phyloP scores from a whole-genome alignment of 1,140 invertebrate genomes.

The Hyles euphorbiae region DNA sequence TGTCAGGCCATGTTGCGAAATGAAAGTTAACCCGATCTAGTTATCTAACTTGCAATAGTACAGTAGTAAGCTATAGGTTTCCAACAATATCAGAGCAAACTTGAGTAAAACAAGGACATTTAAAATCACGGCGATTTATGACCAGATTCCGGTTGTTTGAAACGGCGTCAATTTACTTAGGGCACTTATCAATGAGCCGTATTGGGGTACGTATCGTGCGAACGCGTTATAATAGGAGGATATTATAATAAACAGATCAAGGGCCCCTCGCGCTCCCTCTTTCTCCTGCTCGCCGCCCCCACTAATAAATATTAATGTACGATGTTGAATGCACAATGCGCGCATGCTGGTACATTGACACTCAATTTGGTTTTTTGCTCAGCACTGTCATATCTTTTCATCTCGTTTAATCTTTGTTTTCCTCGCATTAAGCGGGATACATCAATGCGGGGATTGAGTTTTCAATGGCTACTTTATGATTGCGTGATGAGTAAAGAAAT shows the following conservation, averaged over 20 bases:
- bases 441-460: too few relatives aligned
- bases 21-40: too few relatives aligned
- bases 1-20: too few relatives aligned
- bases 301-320: slow-evolving; percentile 72
- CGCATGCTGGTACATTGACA: slow-evolving; percentile 71
- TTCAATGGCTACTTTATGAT: too few relatives aligned
- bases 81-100: too few relatives aligned
- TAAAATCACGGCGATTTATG: too few relatives aligned
- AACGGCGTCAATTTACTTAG: neutral
- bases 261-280: slow-evolving; percentile 45
- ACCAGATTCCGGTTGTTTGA: too few relatives aligned
- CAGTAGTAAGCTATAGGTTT: too few relatives aligned
- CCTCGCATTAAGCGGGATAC: too few relatives aligned
- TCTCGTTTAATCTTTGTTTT: slow-evolving; percentile 13
- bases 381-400: slow-evolving; percentile 22
- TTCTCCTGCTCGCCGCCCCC: slow-evolving; percentile 41
- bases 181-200: slow-evolving; percentile 42
- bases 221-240: slow-evolving; percentile 72
- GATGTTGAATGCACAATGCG: slow-evolving; percentile 62
- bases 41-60: too few relatives aligned
- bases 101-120: too few relatives aligned
- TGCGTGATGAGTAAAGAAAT: too few relatives aligned
- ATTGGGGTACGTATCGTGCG: slow-evolving; percentile 54
- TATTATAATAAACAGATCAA: slow-evolving; percentile 72
- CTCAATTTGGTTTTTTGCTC: slow-evolving; percentile 64